Evolutionary conservation across 2,888 invertebrate species (phyloP).

Genomic region (Sphecodes monilicornis): DNA sequence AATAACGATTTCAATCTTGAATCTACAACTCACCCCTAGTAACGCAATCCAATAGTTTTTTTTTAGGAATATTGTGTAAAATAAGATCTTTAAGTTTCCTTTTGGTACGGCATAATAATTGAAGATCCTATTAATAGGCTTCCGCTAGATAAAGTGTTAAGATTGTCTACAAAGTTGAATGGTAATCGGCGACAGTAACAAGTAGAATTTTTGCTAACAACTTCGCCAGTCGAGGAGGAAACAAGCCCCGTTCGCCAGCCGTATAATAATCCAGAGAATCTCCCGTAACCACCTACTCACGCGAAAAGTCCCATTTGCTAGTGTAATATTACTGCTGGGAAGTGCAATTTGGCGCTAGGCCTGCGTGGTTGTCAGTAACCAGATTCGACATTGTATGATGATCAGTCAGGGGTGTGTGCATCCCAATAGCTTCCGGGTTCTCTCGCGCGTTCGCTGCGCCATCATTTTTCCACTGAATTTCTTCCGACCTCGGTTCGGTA

Average conservation of each 20-base stretch:
- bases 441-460: neutral
- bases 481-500: neutral
- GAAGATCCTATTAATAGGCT: no score
- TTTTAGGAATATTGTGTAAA: no score
- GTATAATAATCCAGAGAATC: slow-evolving; percentile 10
- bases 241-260: neutral
- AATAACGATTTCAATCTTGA: no score
- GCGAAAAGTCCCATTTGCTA: neutral
- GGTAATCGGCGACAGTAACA: neutral
- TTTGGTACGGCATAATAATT: no score
- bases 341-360: slow-evolving; percentile 37
- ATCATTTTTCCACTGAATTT: neutral
- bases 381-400: slow-evolving; percentile 51
- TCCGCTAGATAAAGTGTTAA: no score
- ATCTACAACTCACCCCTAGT: no score
- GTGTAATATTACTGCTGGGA: neutral
- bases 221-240: neutral
- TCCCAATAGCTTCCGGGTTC: slow-evolving; percentile 40
- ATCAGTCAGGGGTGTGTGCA: slow-evolving; percentile 37
- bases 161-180: neutral
- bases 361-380: slow-evolving; percentile 50
- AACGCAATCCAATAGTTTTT: no score
- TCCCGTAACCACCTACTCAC: slow-evolving; percentile 9
- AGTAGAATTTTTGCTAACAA: neutral
- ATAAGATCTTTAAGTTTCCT: no score